Evolutionary conservation across 2,113 vertebrate genomes (phyloP), one percentile per base, ranked within the genome.

Genomic region (Syrrhaptes paradoxus): DNA sequence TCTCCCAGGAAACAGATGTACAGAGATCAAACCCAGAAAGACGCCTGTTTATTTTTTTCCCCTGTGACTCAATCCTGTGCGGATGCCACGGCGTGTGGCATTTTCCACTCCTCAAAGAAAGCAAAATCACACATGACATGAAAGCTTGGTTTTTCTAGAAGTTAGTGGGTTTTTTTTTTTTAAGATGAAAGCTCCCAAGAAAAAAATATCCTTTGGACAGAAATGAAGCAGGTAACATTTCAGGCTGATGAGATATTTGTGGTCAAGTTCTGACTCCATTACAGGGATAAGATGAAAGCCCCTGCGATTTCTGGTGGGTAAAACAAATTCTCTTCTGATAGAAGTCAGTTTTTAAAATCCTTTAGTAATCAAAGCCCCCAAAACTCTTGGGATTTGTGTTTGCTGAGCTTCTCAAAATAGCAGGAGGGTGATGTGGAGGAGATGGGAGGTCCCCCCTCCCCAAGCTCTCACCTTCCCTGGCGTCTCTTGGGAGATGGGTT

Each of bases 61-160:
- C 81, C 5, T n/a, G 49, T 84, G 88, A 90, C 79, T 94, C 90
- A 78, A 6, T 54, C 48, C 90, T 52, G 48, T 75, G 77, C 77
- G n/a, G 43, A 68, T 87, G 76, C 48, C 92, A 63, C 78, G 10
- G 4, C 5, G 68, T 71, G 89, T 79, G 89, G 87, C 86, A 95
- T 95, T 94, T 91, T 75, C 93, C 58, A 41, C 76, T 89, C 89
- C 94, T 89, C 95, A 91, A 77, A 91, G 86, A 38, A 90, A 77
- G 38, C 70, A 61, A 90, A 87, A 77, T 72, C 86, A 62, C 75
- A 92, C 76, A 74, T 55, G 76, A 54, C 70, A 95, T 95, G 92
- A 94, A 96, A 95, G 68, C 89, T 38, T 26, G 63, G 26, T 16
- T 93, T 73, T 73, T 66, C 91, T 59, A 89, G 51, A 82, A 81